These are phyloP conservation scores for Criorhina ranunculi DNA, from an alignment of 2,888 invertebrate species.

Conservation along the genomic window DNA sequence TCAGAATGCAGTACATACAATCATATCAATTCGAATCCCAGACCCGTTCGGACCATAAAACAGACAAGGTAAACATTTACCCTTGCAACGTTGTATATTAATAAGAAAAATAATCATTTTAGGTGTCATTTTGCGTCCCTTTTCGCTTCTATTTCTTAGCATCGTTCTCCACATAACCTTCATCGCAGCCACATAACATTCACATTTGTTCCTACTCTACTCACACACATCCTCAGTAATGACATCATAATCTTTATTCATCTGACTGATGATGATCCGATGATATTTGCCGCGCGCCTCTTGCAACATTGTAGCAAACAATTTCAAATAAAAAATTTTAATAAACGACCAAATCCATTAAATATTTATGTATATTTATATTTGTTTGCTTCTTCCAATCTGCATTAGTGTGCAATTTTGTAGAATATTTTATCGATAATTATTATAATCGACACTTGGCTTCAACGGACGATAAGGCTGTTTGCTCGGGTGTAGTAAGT, in stretches of 20 bases:
- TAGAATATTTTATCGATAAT: conserved; percentile 84
- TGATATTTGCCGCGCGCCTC: conserved; percentile 53
- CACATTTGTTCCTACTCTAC: conserved; percentile 51
- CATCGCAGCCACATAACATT: conserved; percentile 22
- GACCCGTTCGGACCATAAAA: conserved; percentile 34
- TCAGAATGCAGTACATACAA: too few relatives aligned
- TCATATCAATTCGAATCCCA: too few relatives aligned
- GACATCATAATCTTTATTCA: conserved; percentile 76
- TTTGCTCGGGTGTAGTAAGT: conserved; percentile 8
- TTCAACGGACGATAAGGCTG: conserved; percentile 74
- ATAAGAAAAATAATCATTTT: conserved; percentile 36
- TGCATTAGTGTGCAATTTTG: conserved; percentile 63
- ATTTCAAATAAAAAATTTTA: conserved; percentile 84
- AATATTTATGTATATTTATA: conserved; percentile 77
- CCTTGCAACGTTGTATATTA: conserved; percentile 66
- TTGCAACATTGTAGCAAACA: conserved; percentile 78
- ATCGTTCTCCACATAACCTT: conserved; percentile 30
- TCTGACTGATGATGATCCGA: conserved; percentile 68
- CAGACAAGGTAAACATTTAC: conserved; percentile 31
- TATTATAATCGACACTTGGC: conserved; percentile 82
- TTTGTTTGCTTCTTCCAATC: conserved; percentile 53
- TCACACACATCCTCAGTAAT: conserved; percentile 38
- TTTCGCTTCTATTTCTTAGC: conserved; percentile 12
- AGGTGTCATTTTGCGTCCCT: conserved; percentile 22
- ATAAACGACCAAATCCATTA: conserved; percentile 84